phyloP scores from a whole-genome alignment of 2,113 vertebrate species.

The Chionodraco myersi region DNA sequence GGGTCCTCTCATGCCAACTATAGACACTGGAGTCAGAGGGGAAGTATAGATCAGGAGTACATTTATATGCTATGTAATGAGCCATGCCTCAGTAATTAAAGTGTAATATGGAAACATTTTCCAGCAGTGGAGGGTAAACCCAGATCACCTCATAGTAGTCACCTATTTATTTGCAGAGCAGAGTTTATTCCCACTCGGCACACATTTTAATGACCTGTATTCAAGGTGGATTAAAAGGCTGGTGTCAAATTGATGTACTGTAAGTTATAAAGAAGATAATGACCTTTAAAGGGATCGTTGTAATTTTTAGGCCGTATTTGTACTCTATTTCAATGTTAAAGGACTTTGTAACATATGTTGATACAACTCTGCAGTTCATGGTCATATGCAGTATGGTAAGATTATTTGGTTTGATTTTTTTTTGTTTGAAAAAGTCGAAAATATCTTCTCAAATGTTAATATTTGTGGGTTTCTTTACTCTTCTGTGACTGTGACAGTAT shows the following conservation, averaged over 20 bases:
- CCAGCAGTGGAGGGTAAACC: slow-evolving; percentile 49
- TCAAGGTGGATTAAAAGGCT: slow-evolving; percentile 1
- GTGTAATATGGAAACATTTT: slow-evolving; percentile 56
- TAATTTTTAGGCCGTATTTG: not conserved
- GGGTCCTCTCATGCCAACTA: slow-evolving; percentile 57
- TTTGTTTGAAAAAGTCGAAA: too few species aligned
- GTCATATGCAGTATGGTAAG: not conserved
- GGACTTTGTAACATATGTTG: not conserved
- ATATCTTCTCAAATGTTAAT: too few species aligned
- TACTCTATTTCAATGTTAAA: not conserved
- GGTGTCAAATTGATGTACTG: not conserved
- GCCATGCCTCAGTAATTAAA: slow-evolving; percentile 66
- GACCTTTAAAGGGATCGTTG: not conserved
- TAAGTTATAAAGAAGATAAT: not conserved
- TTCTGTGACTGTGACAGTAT: too few species aligned
- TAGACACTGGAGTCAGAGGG: slow-evolving; percentile 62
- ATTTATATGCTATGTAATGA: slow-evolving; percentile 71
- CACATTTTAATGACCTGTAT: slow-evolving; percentile 22
- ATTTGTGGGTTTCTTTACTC: too few species aligned
- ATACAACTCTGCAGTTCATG: too few species aligned
- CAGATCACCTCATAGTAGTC: slow-evolving; percentile 47
- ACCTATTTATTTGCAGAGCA: slow-evolving; percentile 39
- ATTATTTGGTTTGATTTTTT: not conserved
- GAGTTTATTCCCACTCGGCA: slow-evolving; percentile 16
- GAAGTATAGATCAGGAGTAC: slow-evolving; percentile 50